phyloP scores from a whole-genome alignment of 30 jellyfish, hydroid and myxozoan genomes.

The Pelagia noctiluca region DNA sequence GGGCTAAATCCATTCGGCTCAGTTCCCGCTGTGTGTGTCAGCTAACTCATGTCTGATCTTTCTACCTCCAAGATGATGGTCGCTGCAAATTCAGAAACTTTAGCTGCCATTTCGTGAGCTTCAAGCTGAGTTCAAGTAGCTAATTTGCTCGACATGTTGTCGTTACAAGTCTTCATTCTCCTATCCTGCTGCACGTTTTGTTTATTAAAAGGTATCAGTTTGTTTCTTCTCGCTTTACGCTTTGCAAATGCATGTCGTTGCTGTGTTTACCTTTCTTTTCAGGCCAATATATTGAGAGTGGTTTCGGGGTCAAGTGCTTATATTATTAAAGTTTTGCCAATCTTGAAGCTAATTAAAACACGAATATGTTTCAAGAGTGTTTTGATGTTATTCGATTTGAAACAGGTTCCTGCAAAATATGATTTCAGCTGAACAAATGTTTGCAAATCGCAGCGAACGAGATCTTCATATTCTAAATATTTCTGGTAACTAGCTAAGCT shows the following conservation, averaged over 20 bases:
- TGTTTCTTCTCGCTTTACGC: neutral
- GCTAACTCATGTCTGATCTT: too few species aligned
- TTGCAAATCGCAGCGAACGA: neutral
- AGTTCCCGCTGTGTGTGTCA: too few species aligned
- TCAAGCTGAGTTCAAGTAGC: constrained; percentile 65
- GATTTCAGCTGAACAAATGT: neutral
- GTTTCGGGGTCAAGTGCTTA: constrained; percentile 59
- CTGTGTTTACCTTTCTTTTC: neutral
- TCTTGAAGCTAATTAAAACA: constrained; percentile 12
- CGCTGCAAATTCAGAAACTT: too few species aligned
- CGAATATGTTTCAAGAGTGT: neutral
- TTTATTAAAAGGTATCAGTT: constrained; percentile 7
- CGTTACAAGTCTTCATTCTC: constrained; percentile 19
- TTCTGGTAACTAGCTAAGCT: too few species aligned
- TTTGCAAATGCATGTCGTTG: neutral
- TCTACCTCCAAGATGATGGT: too few species aligned
- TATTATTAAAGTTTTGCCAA: neutral
- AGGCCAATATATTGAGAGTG: constrained; percentile 31
- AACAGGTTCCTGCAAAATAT: neutral
- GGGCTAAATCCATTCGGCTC: too few species aligned
- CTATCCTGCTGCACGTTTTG: constrained; percentile 12
- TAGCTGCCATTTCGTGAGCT: too few species aligned
- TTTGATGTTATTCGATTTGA: neutral
- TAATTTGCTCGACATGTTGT: neutral
- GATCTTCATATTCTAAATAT: neutral